Evolutionary conservation across 2,888 invertebrate genomes (phyloP).

Genomic region (Nomada goodeniana): DNA sequence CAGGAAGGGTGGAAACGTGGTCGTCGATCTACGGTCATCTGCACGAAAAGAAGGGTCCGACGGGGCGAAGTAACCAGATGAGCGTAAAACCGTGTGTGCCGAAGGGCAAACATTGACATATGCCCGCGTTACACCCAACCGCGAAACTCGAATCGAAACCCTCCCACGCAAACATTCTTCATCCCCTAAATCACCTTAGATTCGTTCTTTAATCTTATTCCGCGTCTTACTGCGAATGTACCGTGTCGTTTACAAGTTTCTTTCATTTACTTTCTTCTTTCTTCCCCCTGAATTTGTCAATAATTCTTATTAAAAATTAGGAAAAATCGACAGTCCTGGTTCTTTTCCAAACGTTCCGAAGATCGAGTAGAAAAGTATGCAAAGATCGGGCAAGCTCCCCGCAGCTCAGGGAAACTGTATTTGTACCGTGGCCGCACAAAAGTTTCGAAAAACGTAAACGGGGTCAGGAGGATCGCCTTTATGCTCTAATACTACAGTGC

Average conservation of each 20-base stretch:
- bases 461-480: slow-evolving; percentile 67
- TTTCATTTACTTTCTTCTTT: background rate
- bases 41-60: slow-evolving; percentile 68
- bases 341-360: background rate
- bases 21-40: slow-evolving; percentile 71
- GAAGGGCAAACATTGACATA: slow-evolving; percentile 83
- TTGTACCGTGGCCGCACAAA: slow-evolving; percentile 37
- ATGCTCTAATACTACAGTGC: slow-evolving; percentile 60
- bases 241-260: too few relatives aligned
- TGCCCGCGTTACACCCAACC: slow-evolving; percentile 78
- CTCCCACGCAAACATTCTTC: slow-evolving; percentile 48
- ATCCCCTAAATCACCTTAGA: slow-evolving; percentile 25
- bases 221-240: background rate
- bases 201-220: background rate
- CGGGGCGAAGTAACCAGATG: slow-evolving; percentile 74
- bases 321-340: background rate
- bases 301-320: background rate
- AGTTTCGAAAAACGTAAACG: slow-evolving; percentile 70
- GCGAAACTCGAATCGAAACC: slow-evolving; percentile 63
- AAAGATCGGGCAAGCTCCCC: background rate
- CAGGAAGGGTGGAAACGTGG: slow-evolving; percentile 43
- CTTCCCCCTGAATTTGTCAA: background rate
- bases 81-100: slow-evolving; percentile 80
- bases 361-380: slow-evolving; percentile 4
- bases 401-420: slow-evolving; percentile 29